Percentiles rank a stretch among this genome's conserved stretches.
Evolutionary conservation across 37 sponge, comb jelly and placozoan species (phyloP).

Genomic region (Crambe crambe): DNA sequence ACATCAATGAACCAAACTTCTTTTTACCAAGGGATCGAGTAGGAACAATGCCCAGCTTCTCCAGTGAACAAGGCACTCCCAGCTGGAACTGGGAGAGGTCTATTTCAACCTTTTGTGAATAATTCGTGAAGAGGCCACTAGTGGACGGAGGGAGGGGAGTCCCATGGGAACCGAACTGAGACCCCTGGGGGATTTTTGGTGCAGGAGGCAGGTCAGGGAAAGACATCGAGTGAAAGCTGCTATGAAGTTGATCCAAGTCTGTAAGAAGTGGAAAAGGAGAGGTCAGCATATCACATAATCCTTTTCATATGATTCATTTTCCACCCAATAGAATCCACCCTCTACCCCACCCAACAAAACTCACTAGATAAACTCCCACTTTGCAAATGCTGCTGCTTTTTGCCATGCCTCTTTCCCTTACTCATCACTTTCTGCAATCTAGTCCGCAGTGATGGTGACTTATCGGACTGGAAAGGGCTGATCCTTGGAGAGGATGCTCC

Average conservation of each 20-base stretch:
- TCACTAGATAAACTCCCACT: constrained; percentile 1
- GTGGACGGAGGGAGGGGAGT: not conserved
- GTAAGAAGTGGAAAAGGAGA: not conserved
- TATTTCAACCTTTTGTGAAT: not conserved
- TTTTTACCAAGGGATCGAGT: constrained; percentile 6
- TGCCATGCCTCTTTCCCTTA: not conserved
- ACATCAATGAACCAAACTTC: constrained; percentile 23
- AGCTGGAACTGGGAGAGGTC: constrained; percentile 20
- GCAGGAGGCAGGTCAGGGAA: not conserved
- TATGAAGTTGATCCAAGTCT: constrained; percentile 5
- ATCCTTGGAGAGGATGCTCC: not conserved
- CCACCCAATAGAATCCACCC: too few relatives aligned
- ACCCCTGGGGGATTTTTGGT: constrained; percentile 1
- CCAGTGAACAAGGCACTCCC: constrained; percentile 37
- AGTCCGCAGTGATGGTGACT: not conserved
- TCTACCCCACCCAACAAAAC: not conserved
- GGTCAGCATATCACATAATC: not conserved
- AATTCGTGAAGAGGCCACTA: not conserved
- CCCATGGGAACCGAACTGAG: constrained; percentile 7
- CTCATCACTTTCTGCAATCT: not conserved
- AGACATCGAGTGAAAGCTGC: not conserved
- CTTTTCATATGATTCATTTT: not conserved
- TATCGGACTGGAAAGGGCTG: not conserved
- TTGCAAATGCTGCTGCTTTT: not conserved
- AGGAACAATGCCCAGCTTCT: constrained; percentile 64